Base-by-base conservation (phyloP, 2,113 vertebrate species). In the Tupaia chinensis region DNA sequence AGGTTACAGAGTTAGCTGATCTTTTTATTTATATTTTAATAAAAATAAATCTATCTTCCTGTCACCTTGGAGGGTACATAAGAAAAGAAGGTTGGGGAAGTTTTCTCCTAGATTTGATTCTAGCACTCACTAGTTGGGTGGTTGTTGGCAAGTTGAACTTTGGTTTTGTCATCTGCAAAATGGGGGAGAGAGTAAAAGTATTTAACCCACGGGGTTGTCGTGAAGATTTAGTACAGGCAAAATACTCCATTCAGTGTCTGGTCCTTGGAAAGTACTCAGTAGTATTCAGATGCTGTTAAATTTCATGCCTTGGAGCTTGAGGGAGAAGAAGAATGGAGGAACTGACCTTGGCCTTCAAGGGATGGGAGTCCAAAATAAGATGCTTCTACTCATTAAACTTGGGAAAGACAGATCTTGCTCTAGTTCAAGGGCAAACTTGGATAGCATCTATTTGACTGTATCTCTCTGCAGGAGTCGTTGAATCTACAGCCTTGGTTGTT, bases 401-500 rank as follows among this genome's bases (percentile, higher is more conserved):
- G 56, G 4, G 16, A 58, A 89, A 34, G 54, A 65, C 0, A 29
- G 32, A 4, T 4, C 32, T 82, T 60, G 13, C 7, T 70, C 7
- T 17, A 25, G 56, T 14, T 83, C 53, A 23, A n/a, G 23, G 79
- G 27, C 22, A 76, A 54, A 80, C 27, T n/a, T 32, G 66, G 70
- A 9, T 65, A 92, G 5, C 10, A 68, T 63, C 32, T 69, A 85
- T 97, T 87, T 94, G 77, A 89, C 58, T 70, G 23, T 94, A 16
- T 97, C 85, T 96, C 22, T 85, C 84, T 95, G 92, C 23, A 99
- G 99, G 98, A 97, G 99, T 99, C 72, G 98, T 99, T 98, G 99
- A 97, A 78, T 99, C 99, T 0, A 97, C 99, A 14, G 98, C 99
- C 19, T 99, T 99, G 95, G 90, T 99, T 65, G 99, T 99, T 2